These are phyloP conservation scores for Thripadectes ignobilis DNA, from an alignment of 2,797 vertebrate species.

Conservation along the genomic window DNA sequence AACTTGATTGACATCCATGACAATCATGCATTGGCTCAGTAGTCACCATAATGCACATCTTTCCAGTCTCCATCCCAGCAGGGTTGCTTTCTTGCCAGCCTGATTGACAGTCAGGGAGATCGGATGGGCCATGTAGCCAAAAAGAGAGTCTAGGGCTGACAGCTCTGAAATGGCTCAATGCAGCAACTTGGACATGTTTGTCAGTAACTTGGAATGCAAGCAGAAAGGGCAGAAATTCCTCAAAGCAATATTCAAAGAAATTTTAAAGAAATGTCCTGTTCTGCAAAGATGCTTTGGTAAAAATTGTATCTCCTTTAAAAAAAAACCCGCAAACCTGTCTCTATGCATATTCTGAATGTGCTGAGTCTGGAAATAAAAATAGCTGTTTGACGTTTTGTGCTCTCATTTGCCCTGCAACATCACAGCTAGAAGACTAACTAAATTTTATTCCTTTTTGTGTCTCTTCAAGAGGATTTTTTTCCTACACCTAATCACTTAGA, in stretches of 20 bases:
- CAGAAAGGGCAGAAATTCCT: constrained; percentile 53
- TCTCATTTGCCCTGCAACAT: constrained; percentile 34
- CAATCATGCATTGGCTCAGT: not conserved
- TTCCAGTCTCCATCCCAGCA: not conserved
- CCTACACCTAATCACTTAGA: not conserved
- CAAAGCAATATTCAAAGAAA: constrained; percentile 26
- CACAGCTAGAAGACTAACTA: not conserved
- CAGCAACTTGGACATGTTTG: constrained; percentile 23
- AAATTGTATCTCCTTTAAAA: not conserved
- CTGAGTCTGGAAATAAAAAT: constrained; percentile 53
- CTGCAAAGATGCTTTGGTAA: not conserved
- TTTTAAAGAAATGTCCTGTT: not conserved
- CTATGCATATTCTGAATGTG: constrained; percentile 6
- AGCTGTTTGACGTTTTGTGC: constrained; percentile 6
- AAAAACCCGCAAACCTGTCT: not conserved
- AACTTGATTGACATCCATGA: not conserved
- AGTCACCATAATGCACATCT: not conserved
- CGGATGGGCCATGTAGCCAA: not conserved
- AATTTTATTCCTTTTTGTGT: not conserved
- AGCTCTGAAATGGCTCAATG: constrained; percentile 28
- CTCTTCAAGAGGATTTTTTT: not conserved
- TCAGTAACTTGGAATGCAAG: constrained; percentile 16
- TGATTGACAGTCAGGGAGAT: constrained; percentile 53
- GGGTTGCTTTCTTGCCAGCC: not conserved
- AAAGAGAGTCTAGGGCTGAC: constrained; percentile 31